Percentiles rank a stretch among this genome's conserved stretches.
phyloP scores from a whole-genome alignment of 2,797 vertebrate genomes.

The Coilia nasus region DNA sequence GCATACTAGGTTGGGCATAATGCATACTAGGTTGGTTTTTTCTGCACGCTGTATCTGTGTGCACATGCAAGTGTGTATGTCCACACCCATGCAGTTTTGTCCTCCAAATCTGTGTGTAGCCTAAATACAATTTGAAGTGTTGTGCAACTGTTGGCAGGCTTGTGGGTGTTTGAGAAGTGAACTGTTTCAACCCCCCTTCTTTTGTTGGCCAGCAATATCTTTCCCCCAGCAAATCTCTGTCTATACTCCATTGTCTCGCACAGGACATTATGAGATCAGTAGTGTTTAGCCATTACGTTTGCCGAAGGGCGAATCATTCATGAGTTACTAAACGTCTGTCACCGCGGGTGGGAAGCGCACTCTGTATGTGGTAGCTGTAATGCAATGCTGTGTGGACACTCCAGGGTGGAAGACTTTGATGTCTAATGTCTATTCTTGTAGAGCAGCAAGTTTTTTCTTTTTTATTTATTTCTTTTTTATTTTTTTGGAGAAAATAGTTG shows the following conservation, averaged over 20 bases:
- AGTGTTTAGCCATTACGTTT: not conserved
- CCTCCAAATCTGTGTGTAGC: not conserved
- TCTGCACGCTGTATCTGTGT: constrained; percentile 21
- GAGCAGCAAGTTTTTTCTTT: not conserved
- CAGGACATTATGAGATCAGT: not conserved
- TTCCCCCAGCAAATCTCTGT: not conserved
- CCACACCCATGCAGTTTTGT: not conserved
- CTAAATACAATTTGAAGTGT: not conserved
- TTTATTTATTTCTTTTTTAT: no score
- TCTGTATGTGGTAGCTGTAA: not conserved
- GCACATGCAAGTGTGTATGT: not conserved
- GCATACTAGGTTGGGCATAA: not conserved
- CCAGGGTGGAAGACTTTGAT: not conserved
- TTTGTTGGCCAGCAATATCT: not conserved
- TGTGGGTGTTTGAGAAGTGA: not conserved
- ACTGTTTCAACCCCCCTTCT: not conserved
- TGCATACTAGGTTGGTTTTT: not conserved
- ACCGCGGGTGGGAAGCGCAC: not conserved
- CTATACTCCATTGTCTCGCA: not conserved
- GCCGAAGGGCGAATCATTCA: not conserved
- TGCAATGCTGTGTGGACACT: not conserved
- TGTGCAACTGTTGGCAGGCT: not conserved
- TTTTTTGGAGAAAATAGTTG: no score
- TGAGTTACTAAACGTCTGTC: not conserved
- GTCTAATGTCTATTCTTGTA: not conserved